Evolutionary conservation across 2,888 invertebrate species (phyloP).

Genomic region (Harpagoxenus sublaevis): DNA sequence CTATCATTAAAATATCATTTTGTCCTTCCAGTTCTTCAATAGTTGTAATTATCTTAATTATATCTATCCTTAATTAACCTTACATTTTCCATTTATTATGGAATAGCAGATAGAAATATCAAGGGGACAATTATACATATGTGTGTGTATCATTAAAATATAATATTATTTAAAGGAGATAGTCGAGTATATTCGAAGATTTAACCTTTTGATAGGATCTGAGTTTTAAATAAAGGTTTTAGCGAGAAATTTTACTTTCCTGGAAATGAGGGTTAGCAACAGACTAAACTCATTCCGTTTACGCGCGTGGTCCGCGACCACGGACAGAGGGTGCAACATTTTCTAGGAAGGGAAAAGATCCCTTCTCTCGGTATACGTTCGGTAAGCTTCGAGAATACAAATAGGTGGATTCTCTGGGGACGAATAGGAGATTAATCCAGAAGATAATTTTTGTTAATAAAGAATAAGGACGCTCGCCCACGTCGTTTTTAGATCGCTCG

Average conservation of each 20-base stretch:
- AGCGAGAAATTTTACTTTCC: constrained; percentile 40
- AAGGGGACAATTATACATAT: not conserved
- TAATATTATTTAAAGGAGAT: not conserved
- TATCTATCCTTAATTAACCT: not conserved
- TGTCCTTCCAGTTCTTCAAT: not conserved
- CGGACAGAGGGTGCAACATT: constrained; percentile 52
- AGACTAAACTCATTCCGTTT: constrained; percentile 57
- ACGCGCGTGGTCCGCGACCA: constrained; percentile 26
- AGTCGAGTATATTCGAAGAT: not conserved
- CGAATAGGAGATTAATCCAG: constrained; percentile 75
- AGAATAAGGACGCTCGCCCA: constrained; percentile 60
- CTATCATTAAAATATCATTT: not conserved
- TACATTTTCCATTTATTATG: too few species aligned
- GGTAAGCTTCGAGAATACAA: constrained; percentile 57
- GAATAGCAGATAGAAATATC: not conserved
- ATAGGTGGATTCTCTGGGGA: constrained; percentile 53
- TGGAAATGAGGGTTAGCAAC: constrained; percentile 46
- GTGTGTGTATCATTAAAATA: not conserved
- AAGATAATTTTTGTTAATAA: constrained; percentile 80
- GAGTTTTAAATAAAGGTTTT: constrained; percentile 52
- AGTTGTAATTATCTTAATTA: constrained; percentile 3
- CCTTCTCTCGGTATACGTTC: constrained; percentile 55
- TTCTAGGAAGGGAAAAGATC: constrained; percentile 59
- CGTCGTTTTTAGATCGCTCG: constrained; percentile 45
- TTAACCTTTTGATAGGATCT: constrained; percentile 26